Conservation (phyloP, 2,113 vertebrate species). For the Pantherophis guttatus region DNA sequence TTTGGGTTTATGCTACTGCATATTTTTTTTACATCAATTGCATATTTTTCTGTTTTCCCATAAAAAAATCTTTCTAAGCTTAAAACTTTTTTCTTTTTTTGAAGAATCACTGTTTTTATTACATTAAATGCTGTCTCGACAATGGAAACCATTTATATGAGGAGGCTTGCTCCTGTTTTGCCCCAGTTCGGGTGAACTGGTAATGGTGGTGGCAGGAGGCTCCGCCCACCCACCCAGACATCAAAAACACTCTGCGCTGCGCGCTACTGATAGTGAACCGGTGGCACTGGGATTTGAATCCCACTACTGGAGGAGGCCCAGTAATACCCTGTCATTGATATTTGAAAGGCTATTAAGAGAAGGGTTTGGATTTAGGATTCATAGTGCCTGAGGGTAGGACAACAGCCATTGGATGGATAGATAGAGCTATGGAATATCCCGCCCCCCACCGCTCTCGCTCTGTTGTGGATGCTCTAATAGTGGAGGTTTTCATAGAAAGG, state of each 20-base stretch:
- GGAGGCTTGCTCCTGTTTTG: neutral
- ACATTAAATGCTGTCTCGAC: neutral
- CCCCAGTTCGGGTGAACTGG: no score
- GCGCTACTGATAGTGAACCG: no score
- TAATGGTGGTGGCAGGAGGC: no score
- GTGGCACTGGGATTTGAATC: no score
- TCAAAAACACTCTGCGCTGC: no score
- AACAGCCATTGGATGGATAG: neutral
- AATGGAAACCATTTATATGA: neutral
- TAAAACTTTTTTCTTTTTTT: neutral
- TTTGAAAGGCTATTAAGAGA: neutral
- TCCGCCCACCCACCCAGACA: no score
- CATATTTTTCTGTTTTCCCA: neutral
- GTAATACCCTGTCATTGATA: neutral
- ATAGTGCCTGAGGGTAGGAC: neutral
- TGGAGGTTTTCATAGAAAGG: neutral
- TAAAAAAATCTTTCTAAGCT: neutral
- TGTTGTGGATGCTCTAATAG: neutral
- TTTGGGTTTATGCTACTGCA: neutral
- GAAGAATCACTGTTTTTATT: neutral
- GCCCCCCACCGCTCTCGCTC: no score
- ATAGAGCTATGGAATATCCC: neutral
- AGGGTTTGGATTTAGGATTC: neutral
- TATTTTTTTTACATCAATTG: neutral
- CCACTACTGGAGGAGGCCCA: neutral